Evolutionary conservation across 2,113 vertebrate species (phyloP), one percentile per base, ranked within the genome.

Genomic region (Semnornis frantzii): DNA sequence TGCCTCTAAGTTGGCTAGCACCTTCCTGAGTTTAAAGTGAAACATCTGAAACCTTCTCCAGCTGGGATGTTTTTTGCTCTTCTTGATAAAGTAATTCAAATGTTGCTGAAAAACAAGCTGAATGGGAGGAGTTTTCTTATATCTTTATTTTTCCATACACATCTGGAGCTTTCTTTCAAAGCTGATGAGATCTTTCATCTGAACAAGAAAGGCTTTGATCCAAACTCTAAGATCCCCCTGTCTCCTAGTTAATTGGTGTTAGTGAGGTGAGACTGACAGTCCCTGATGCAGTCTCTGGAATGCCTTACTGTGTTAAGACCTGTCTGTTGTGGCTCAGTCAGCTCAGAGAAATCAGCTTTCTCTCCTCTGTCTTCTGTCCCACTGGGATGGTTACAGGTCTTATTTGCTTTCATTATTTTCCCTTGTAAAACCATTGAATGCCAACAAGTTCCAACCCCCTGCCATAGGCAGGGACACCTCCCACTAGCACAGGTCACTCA

Each of bases 101-200:
- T 83, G 82, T 89, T 37, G 25, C 80, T 96, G 77, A 82, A 94
- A 86, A 95, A 85, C 87, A 91, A 87, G 17, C 18, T 73, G 64
- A 96, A 90, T 90, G 74, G 42, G 69, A 75, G 6, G 5, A 24
- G 79, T 63, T 42, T 28, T 18, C 7, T 12, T 42, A 24, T 71
- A 78, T 52, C 12, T 52, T 52, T 52, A 52, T 71, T 73, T 81
- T 33, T 4, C 30, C 14, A 13, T 23, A 79, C 70, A 89, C 83
- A 94, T 96, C 76, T 97, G 94, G 95, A 93, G 66, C 91, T 95
- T 94, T 94, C 91, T 97, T 96, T 94, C 92, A 95, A 90, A 91
- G 57, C 62, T 93, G 91, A 93, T 95, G 69, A 69, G 92, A 83
- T 93, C 92, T 91, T 95, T 96, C 89, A 90, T 93, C 87, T 93